A percentile compares a stretch with the other conserved stretches of the same genome.
Conservation (phyloP, 2,797 vertebrate species). For the Sparus aurata region DNA sequence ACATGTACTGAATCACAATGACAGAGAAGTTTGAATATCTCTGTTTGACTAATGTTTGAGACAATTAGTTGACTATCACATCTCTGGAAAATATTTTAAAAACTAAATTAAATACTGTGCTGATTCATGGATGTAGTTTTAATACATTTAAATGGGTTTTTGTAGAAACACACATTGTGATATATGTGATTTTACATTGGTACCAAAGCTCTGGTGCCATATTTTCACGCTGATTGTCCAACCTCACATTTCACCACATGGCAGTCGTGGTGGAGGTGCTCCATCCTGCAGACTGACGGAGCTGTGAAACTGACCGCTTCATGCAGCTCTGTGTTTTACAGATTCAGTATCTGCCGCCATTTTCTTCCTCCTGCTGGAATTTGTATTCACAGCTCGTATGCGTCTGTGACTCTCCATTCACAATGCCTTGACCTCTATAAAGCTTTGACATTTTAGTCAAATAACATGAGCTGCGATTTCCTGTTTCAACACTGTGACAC, state of each 20-base stretch:
- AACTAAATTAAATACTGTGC: no score
- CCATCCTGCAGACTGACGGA: conserved; percentile 20
- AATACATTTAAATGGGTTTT: no score
- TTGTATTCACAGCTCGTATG: conserved; percentile 55
- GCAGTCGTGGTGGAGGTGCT: conserved; percentile 12
- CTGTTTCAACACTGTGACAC: conserved; percentile 56
- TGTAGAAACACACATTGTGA: no score
- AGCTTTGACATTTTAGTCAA: conserved; percentile 76
- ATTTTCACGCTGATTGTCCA: background rate
- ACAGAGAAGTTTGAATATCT: no score
- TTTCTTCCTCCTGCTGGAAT: conserved; percentile 25
- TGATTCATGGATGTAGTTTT: no score
- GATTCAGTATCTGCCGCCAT: conserved; percentile 29
- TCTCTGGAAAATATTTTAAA: no score
- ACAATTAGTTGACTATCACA: no score
- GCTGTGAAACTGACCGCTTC: conserved; percentile 33
- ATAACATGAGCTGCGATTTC: conserved; percentile 62
- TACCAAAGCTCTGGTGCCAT: no score
- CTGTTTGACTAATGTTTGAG: no score
- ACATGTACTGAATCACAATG: no score
- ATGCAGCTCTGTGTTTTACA: conserved; percentile 45
- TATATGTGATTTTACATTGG: background rate
- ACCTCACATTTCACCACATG: conserved; percentile 9
- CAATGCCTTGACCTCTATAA: conserved; percentile 64
- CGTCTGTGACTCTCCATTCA: conserved; percentile 44